Conservation (phyloP, 2,888 invertebrate species). For the Oscheius sp. region DNA sequence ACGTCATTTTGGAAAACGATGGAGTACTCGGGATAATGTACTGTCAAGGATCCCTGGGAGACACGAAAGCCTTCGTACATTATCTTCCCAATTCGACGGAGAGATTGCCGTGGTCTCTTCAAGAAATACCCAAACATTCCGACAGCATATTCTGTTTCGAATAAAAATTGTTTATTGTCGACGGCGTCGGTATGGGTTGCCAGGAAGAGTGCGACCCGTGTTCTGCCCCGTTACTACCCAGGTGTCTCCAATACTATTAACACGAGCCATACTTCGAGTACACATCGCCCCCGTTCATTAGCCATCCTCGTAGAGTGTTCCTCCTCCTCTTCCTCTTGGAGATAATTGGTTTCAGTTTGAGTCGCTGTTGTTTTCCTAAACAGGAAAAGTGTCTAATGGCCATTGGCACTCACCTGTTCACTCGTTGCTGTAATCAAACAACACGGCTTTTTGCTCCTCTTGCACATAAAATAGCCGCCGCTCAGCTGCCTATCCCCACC, state of each 20-base stretch:
- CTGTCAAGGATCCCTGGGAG: not conserved
- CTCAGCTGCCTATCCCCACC: conserved; percentile 2
- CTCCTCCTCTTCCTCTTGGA: not conserved
- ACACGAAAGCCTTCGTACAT: not conserved
- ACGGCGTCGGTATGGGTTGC: no score
- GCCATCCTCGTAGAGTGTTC: not conserved
- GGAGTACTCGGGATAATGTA: not conserved
- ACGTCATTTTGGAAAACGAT: not conserved
- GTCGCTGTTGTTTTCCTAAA: not conserved
- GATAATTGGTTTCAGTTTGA: not conserved
- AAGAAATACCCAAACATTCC: not conserved
- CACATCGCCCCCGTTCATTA: not conserved
- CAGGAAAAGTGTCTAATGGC: conserved; percentile 7
- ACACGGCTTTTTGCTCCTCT: conserved; percentile 16
- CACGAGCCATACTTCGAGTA: not conserved
- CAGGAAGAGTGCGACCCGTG: no score
- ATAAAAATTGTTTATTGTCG: not conserved
- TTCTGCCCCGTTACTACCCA: no score
- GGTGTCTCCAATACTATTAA: not conserved
- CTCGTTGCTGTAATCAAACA: conserved; percentile 14
- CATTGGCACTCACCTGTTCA: not conserved
- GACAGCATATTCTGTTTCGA: not conserved
- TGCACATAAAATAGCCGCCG: not conserved
- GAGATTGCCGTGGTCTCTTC: not conserved
- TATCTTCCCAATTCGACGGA: not conserved